Percentiles rank a stretch among this genome's conserved stretches.
Conservation (phyloP, 2,888 invertebrate genomes). For the Netelia fuscicornis region DNA sequence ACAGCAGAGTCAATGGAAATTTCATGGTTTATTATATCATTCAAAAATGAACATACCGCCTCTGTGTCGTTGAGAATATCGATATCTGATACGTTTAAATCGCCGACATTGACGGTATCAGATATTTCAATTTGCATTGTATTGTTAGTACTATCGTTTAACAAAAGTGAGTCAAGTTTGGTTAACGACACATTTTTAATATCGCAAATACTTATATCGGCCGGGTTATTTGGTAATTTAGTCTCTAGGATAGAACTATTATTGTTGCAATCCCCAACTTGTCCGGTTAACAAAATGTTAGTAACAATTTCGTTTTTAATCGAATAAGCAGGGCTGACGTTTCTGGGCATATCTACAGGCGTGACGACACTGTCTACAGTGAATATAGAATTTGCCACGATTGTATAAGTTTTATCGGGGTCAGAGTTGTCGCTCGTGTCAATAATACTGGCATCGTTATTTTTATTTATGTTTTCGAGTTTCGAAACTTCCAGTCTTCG, state of each 20-base stretch:
- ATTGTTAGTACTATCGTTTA: background rate
- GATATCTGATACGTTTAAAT: too few species aligned
- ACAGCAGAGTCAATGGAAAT: too few species aligned
- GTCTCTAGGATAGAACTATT: background rate
- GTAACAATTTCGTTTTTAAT: background rate
- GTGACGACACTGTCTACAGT: background rate
- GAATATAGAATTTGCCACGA: background rate
- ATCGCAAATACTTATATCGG: background rate
- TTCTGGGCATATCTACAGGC: background rate
- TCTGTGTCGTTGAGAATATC: too few species aligned
- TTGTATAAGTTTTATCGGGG: background rate
- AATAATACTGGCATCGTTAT: background rate
- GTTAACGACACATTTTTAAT: background rate
- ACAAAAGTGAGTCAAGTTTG: background rate
- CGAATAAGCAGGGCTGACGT: background rate
- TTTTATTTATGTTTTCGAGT: background rate
- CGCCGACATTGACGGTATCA: background rate
- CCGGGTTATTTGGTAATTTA: background rate
- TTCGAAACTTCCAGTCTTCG: background rate
- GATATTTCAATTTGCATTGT: background rate
- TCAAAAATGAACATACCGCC: too few species aligned
- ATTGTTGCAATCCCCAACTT: background rate
- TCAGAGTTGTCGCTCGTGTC: constrained; percentile 1
- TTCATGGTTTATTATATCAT: too few species aligned
- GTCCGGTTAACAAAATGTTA: background rate